Evolutionary conservation across 2,113 vertebrate species (phyloP).

Genomic region (Camelus bactrianus): DNA sequence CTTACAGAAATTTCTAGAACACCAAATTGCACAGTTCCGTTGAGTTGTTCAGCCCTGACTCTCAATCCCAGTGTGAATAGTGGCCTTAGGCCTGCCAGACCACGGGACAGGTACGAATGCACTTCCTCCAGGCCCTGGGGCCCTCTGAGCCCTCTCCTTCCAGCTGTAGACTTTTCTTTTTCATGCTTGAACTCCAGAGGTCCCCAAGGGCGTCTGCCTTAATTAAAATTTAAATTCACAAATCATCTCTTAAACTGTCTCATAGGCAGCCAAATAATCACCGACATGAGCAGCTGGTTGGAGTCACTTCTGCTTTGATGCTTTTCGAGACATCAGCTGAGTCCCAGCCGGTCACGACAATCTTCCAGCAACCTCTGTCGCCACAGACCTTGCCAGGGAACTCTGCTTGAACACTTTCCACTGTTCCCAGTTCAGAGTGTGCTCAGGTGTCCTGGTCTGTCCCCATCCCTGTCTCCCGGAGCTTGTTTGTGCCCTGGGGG

Average conservation of each 20-base stretch:
- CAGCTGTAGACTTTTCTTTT: constrained; percentile 73
- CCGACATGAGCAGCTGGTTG: constrained; percentile 75
- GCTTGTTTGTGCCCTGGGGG: not conserved
- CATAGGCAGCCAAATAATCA: constrained; percentile 84
- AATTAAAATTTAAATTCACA: constrained; percentile 89
- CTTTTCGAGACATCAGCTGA: not conserved
- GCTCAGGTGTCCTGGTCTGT: rapidly evolving
- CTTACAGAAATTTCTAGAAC: constrained; percentile 30
- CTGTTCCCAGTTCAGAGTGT: not conserved
- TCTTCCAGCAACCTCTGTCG: constrained; percentile 49
- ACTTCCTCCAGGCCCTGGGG: constrained; percentile 51
- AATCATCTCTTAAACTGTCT: constrained; percentile 85
- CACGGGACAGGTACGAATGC: constrained; percentile 54
- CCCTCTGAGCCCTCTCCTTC: constrained; percentile 74
- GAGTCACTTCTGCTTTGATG: constrained; percentile 78
- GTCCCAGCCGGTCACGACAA: not conserved
- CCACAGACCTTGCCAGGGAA: constrained; percentile 13
- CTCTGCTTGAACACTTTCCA: not conserved
- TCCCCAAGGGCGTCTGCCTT: constrained; percentile 81
- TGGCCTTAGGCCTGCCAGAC: constrained; percentile 58
- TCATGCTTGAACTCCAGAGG: constrained; percentile 81
- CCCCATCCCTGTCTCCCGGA: not conserved
- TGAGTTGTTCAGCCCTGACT: not conserved
- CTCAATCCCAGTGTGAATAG: not conserved
- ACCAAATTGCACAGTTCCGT: not conserved